Evolutionary conservation across 2,797 vertebrate species (phyloP).

Genomic region (Hypotaenidia philippensis): DNA sequence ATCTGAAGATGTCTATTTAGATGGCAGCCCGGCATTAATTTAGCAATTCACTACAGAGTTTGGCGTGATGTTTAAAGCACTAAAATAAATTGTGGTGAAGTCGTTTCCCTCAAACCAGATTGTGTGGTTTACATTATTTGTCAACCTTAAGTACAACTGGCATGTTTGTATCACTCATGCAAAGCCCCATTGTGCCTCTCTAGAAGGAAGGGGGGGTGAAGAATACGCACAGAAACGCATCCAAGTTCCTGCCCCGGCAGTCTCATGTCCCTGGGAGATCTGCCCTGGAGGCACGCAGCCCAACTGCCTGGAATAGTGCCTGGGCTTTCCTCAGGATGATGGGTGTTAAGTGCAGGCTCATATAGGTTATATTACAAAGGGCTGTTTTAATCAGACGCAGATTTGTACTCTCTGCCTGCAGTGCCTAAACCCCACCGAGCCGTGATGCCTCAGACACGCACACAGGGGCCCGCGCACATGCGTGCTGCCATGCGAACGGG

Average conservation of each 20-base stretch:
- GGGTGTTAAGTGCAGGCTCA: conserved; percentile 63
- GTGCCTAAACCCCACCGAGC: background rate
- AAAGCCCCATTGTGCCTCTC: conserved; percentile 68
- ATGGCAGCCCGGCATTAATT: conserved; percentile 85
- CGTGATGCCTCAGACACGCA: background rate
- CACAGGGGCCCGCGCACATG: background rate
- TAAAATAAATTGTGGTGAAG: conserved; percentile 81
- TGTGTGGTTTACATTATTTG: conserved; percentile 82
- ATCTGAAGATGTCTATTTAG: conserved; percentile 85
- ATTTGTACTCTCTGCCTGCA: conserved; percentile 41
- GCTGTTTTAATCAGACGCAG: conserved; percentile 54
- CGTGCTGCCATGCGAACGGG: rapidly evolving
- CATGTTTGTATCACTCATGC: conserved; percentile 76
- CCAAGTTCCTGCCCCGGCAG: conserved; percentile 65
- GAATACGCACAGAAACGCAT: conserved; percentile 53
- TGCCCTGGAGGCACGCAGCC: conserved; percentile 54
- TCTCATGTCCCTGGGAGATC: conserved; percentile 66
- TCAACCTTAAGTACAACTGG: conserved; percentile 78
- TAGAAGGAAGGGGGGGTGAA: conserved; percentile 34
- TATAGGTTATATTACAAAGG: conserved; percentile 61
- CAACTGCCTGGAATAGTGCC: conserved; percentile 41
- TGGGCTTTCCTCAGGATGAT: conserved; percentile 49
- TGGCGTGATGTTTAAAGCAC: conserved; percentile 80
- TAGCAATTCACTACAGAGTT: conserved; percentile 79
- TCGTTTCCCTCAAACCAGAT: conserved; percentile 80